Conservation (phyloP, 2,888 invertebrate species). For the Eupithecia vulgata region DNA sequence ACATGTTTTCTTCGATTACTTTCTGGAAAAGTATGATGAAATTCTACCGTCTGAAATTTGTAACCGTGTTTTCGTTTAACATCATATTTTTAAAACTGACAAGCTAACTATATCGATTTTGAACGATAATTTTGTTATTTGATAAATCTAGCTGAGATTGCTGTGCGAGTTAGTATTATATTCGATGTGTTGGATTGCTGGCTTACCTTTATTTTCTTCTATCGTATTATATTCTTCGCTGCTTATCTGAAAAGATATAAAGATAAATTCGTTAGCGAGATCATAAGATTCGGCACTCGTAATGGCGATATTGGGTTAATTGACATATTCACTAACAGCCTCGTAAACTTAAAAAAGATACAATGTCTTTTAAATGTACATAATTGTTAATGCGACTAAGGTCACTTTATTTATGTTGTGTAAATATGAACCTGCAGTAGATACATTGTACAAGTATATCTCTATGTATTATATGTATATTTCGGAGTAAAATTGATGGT, state of each 20-base stretch:
- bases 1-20: neutral
- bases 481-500: no score
- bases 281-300: neutral
- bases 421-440: neutral
- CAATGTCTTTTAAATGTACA: neutral
- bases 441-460: no score
- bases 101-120: neutral
- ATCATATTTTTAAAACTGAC: neutral
- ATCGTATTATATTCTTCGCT: neutral
- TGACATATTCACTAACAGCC: neutral
- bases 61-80: neutral
- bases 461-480: no score
- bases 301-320: neutral
- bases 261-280: neutral
- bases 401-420: neutral
- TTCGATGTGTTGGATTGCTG: neutral
- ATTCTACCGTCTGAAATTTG: neutral
- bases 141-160: neutral
- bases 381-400: neutral
- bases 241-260: neutral
- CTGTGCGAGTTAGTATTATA: neutral
- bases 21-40: neutral
- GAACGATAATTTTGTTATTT: neutral
- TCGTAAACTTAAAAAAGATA: neutral
- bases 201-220: constrained; percentile 5